A percentile compares a stretch with the other conserved stretches of the same genome.
Conservation (phyloP, 2,797 vertebrate genomes). For the Alca torda region DNA sequence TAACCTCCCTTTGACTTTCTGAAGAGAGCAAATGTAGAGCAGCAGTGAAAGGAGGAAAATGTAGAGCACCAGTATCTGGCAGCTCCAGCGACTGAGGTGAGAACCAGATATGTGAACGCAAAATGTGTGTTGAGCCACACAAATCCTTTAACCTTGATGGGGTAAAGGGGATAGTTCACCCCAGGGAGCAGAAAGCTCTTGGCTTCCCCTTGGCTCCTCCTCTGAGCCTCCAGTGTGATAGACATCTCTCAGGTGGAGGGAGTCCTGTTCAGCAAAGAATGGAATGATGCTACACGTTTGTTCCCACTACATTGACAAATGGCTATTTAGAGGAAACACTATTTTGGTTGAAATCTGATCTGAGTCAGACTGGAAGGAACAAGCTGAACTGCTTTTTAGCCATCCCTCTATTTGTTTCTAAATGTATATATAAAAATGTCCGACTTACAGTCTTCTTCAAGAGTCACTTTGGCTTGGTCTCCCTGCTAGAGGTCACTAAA, state of each 20-base stretch:
- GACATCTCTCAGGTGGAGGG: not conserved
- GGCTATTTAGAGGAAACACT: not conserved
- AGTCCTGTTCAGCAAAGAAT: not conserved
- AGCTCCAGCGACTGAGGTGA: not conserved
- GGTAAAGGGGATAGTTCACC: not conserved
- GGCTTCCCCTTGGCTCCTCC: not conserved
- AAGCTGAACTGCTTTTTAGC: not conserved
- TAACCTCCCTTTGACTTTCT: not conserved
- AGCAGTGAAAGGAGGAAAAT: not conserved
- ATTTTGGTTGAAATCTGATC: not conserved
- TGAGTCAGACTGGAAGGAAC: not conserved
- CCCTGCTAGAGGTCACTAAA: conserved; percentile 51
- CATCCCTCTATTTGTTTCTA: not conserved
- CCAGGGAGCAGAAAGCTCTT: not conserved
- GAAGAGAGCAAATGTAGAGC: not conserved
- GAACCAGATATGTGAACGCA: not conserved
- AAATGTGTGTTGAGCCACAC: not conserved
- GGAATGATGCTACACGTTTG: not conserved
- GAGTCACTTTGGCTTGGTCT: conserved; percentile 17
- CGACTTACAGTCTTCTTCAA: not conserved
- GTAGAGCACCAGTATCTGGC: not conserved
- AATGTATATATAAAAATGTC: not conserved
- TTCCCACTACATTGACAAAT: not conserved
- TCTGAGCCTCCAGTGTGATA: not conserved
- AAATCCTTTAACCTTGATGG: not conserved